phyloP scores from a whole-genome alignment of 2,113 vertebrate species.

The Ceratotherium simum region DNA sequence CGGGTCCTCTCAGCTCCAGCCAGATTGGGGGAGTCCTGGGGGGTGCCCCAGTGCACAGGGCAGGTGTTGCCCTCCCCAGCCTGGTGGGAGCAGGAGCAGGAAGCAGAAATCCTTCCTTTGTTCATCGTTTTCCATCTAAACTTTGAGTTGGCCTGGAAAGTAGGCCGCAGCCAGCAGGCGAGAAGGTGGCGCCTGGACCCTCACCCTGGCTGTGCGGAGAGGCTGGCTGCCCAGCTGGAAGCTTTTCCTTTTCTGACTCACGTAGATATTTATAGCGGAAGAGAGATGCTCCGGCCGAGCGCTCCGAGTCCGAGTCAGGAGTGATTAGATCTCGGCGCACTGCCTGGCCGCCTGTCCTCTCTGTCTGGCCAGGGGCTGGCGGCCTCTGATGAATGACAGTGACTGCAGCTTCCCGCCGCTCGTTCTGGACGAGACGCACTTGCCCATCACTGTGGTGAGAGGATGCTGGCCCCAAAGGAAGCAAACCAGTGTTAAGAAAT shows the following conservation, averaged over 20 bases:
- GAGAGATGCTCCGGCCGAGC: neutral
- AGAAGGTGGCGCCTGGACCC: neutral
- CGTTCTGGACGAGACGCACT: accelerated
- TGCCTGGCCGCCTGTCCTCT: neutral
- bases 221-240: neutral
- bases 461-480: neutral
- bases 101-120: neutral
- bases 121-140: neutral
- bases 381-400: neutral
- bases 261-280: conserved; percentile 66
- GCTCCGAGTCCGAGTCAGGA: neutral
- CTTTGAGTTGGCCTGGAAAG: neutral
- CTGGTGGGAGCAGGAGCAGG: accelerated
- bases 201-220: accelerated
- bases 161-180: neutral
- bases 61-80: neutral
- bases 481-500: neutral
- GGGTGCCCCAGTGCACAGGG: too few species aligned
- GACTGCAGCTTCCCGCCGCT: too few species aligned
- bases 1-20: neutral
- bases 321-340: neutral
- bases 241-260: conserved; percentile 64
- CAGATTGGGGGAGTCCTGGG: neutral
- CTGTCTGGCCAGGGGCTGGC: accelerated
- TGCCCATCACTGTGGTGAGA: accelerated